phyloP scores from a whole-genome alignment of 2,113 vertebrate genomes.

The rat (Rattus norvegicus) region DNA sequence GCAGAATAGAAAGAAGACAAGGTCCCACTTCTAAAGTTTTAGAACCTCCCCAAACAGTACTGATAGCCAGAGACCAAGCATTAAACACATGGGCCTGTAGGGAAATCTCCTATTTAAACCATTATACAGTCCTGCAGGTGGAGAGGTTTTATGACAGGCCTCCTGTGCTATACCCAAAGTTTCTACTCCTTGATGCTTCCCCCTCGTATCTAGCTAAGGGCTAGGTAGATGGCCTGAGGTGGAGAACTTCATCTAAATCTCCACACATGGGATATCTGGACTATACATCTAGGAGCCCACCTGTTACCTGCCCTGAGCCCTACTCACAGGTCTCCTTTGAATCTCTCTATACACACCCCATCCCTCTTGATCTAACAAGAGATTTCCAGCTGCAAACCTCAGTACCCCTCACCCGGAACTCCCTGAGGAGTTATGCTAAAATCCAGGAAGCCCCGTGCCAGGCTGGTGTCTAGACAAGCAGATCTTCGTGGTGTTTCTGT shows the following conservation, averaged over 20 bases:
- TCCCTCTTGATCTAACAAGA: not conserved
- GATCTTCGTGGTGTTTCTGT: not conserved
- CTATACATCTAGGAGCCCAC: not conserved
- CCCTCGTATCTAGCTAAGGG: not conserved
- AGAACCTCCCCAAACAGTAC: not conserved
- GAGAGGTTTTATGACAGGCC: not conserved
- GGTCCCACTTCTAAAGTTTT: not conserved
- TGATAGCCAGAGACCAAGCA: not conserved
- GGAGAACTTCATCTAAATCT: not conserved
- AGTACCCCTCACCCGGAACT: not conserved
- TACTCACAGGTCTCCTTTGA: not conserved
- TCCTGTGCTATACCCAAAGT: not conserved
- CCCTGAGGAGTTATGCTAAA: not conserved
- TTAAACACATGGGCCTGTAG: not conserved
- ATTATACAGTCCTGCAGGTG: not conserved
- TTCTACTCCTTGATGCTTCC: not conserved
- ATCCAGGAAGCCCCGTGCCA: not conserved
- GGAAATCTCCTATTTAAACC: not conserved
- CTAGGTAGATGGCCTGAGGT: not conserved
- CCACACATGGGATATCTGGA: not conserved
- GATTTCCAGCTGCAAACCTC: not conserved
- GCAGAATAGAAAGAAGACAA: not conserved
- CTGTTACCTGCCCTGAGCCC: not conserved
- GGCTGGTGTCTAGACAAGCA: not conserved
- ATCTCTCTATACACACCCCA: not conserved